These are phyloP conservation scores for Spodoptera exigua DNA, from an alignment of 2,888 invertebrate species.

Conservation along the genomic window DNA sequence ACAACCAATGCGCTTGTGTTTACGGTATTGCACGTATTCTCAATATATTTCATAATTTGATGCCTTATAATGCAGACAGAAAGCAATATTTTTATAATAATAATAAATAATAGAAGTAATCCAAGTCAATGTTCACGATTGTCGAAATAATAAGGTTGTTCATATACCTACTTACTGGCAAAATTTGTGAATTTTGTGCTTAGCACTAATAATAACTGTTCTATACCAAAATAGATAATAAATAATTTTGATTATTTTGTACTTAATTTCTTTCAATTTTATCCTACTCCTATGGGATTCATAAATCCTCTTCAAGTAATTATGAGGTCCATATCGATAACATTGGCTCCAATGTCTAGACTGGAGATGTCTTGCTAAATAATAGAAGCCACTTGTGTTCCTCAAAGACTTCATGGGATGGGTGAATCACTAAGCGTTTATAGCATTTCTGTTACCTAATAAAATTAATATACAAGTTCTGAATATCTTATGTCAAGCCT, in stretches of 20 bases:
- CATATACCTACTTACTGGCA: conserved; percentile 29
- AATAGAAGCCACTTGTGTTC: no score
- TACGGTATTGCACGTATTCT: background rate
- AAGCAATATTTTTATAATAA: background rate
- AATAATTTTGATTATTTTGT: conserved; percentile 80
- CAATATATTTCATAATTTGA: no score
- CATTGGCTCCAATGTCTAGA: no score
- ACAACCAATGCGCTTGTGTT: conserved; percentile 1
- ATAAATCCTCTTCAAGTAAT: no score
- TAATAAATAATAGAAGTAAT: background rate
- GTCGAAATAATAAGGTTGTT: conserved; percentile 24
- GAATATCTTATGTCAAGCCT: no score
- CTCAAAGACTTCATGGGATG: no score
- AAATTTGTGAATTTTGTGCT: conserved; percentile 67
- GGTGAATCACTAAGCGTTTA: no score
- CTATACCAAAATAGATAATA: conserved; percentile 82
- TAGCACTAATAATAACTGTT: conserved; percentile 76
- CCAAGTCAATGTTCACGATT: conserved; percentile 23
- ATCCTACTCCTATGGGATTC: background rate
- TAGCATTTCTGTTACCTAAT: no score
- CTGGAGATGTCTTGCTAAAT: no score
- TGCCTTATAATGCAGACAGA: no score
- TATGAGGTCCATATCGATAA: no score
- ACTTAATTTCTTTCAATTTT: conserved; percentile 61
- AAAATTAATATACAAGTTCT: no score